phyloP scores from a whole-genome alignment of 2,797 vertebrate genomes.

The Pseudochromis fuscus region DNA sequence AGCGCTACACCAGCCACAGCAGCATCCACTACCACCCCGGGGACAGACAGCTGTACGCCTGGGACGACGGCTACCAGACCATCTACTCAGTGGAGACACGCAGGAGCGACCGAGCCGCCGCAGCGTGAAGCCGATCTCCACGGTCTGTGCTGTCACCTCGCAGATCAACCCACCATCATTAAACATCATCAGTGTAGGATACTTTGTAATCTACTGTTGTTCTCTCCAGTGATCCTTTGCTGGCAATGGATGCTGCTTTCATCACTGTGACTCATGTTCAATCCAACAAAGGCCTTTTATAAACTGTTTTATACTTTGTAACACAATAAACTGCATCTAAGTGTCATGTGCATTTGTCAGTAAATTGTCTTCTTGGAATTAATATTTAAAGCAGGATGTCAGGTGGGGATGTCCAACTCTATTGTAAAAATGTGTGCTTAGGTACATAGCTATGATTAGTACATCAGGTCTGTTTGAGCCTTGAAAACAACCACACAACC shows the following conservation, averaged over 20 bases:
- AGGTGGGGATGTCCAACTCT: not conserved
- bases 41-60: constrained; percentile 92
- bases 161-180: no score
- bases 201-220: no score
- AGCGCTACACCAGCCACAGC: constrained; percentile 89
- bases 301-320: constrained; percentile 34
- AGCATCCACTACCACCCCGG: constrained; percentile 91
- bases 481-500: no score
- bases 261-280: constrained; percentile 19
- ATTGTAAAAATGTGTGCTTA: no score
- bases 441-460: no score
- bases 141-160: not conserved
- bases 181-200: no score
- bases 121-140: constrained; percentile 23
- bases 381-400: not conserved
- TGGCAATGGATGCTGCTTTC: constrained; percentile 47
- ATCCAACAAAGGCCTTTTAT: constrained; percentile 14
- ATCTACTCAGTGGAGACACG: constrained; percentile 90
- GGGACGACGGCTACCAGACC: constrained; percentile 95
- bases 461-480: no score
- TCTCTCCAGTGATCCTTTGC: constrained; percentile 35
- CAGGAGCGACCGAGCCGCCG: constrained; percentile 54
- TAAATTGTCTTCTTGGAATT: not conserved
- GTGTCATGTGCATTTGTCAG: not conserved
- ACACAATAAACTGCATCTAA: constrained; percentile 62